Percentiles rank a stretch among this genome's conserved stretches.
phyloP scores from a whole-genome alignment of 2,797 vertebrate genomes.

The Botia kubotai region DNA sequence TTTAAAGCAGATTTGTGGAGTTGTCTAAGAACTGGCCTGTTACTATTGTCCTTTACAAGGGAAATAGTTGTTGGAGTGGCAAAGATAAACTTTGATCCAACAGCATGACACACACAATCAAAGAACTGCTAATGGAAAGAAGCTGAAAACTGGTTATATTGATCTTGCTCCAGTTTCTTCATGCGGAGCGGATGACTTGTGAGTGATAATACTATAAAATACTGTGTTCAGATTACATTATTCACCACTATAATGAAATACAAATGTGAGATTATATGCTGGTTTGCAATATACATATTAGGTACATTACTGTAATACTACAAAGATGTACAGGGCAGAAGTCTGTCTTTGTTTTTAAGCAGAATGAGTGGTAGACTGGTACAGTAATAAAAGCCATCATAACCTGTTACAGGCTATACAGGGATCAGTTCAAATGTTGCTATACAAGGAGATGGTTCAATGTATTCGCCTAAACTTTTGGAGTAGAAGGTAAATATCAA shows the following conservation, averaged over 20 bases:
- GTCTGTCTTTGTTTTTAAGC: no score
- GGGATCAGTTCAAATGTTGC: not conserved
- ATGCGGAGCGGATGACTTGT: not conserved
- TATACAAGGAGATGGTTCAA: not conserved
- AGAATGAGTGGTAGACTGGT: no score
- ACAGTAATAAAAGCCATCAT: no score
- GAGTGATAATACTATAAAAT: not conserved
- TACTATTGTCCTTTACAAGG: not conserved
- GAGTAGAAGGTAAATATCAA: not conserved
- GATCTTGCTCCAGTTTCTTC: not conserved
- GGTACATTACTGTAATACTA: no score
- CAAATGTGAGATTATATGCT: not conserved
- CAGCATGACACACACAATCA: not conserved
- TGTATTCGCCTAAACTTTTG: not conserved
- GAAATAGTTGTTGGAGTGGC: constrained; percentile 5
- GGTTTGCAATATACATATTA: no score
- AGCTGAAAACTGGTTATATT: constrained; percentile 10
- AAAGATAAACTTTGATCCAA: not conserved
- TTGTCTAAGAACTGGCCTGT: not conserved
- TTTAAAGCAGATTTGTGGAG: constrained; percentile 9
- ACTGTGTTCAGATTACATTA: not conserved
- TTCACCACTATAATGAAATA: not conserved
- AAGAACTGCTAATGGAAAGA: constrained; percentile 11
- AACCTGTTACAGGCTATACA: not conserved
- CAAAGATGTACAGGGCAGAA: no score